Base-by-base conservation (phyloP, 2,888 invertebrate genomes). In the Ecdyonurus torrentis region DNA sequence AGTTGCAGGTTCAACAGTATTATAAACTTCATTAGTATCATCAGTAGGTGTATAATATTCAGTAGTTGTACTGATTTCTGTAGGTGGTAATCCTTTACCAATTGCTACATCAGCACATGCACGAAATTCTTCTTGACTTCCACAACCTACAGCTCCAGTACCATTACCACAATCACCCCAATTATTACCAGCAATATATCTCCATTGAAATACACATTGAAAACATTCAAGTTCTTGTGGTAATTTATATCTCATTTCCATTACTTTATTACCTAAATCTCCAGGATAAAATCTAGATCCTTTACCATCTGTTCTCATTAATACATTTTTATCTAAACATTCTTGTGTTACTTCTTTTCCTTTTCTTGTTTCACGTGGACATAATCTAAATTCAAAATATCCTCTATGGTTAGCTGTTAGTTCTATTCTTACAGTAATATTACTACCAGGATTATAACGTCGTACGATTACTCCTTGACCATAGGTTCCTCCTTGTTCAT, bases 331-430 rank as follows among this genome's bases (percentile, higher is more conserved):
- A 73, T 91, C 87, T 63, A 93, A 76, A 69, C 93, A 93, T 1
- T 84, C 83, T 70, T 91, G 89, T 52, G 67, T 66, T 10, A 65
- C 70, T 24, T 69, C 69, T n/a, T n/a, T 55, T 59, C 66, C 63
- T 58, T 63, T 80, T 1, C 71, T 73, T 52, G 74, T 72, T 62
- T 74, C 76, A 71, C 89, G 83, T 1, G 89, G 84, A 71, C 93
- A 93, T 2, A 90, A 71, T 65, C 89, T 79, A 73, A 93, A 92
- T 72, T 91, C 89, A 70, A 92, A 93, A 75, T 83, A 89, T 1
- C 93, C 92, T 71, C 83, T 82, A 74, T 93, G 93, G 71, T 84
- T 91, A 25, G 92, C 92, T 0, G 92, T 93, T n/a, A 93, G 73
- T 72, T 93, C 89, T 0, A 93, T 83, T 65, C 86, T 82, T 63